Evolutionary conservation across 2,797 vertebrate species (phyloP).

Genomic region (Denticeps clupeoides): DNA sequence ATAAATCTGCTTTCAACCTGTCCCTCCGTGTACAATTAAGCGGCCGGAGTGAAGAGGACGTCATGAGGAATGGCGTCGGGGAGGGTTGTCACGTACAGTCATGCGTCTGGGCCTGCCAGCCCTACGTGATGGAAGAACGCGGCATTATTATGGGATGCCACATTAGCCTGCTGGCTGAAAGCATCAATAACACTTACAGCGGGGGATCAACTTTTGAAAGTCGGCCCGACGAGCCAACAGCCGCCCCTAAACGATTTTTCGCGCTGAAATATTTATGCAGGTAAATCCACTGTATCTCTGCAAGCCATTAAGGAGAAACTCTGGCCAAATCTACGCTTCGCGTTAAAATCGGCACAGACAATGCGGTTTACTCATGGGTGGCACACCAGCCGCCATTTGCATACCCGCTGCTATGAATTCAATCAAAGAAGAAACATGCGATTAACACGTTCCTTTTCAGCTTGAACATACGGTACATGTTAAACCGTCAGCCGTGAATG

Average conservation of each 20-base stretch:
- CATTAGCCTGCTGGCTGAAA: constrained; percentile 26
- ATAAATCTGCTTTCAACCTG: constrained; percentile 6
- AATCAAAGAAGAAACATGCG: too few species aligned
- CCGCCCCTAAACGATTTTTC: constrained; percentile 29
- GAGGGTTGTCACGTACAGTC: background rate
- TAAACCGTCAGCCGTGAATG: too few species aligned
- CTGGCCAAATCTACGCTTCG: background rate
- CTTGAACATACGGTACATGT: too few species aligned
- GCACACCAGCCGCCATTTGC: too few species aligned
- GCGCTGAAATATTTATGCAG: constrained; percentile 54
- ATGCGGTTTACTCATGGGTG: too few species aligned
- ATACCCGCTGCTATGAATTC: too few species aligned
- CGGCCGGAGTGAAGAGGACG: background rate
- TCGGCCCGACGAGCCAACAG: constrained; percentile 30
- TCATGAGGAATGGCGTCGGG: background rate
- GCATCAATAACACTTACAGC: constrained; percentile 30
- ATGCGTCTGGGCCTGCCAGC: background rate
- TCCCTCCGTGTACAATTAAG: background rate
- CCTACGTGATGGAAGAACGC: constrained; percentile 8
- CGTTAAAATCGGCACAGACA: too few species aligned
- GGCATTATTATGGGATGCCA: constrained; percentile 27
- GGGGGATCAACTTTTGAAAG: constrained; percentile 33
- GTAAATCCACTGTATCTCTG: constrained; percentile 45
- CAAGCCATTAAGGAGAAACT: constrained; percentile 38
- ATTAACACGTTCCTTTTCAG: too few species aligned